Conservation (phyloP, 2,888 invertebrate species). For the Plusia festucae region DNA sequence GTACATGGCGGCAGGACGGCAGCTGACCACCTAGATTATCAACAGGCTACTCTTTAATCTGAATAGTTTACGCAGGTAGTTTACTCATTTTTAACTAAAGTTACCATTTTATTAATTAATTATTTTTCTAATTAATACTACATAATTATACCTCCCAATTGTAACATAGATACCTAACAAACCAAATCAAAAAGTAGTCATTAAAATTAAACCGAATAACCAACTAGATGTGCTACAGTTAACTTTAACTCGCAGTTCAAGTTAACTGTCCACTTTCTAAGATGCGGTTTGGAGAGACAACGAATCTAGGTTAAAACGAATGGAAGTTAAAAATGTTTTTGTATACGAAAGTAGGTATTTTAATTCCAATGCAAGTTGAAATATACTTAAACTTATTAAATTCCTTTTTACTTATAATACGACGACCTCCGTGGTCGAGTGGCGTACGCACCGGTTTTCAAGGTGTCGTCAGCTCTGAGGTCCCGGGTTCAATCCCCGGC, state of each 20-base stretch:
- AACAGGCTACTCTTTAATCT: too few species aligned
- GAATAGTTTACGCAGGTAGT: too few species aligned
- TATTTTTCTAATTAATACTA: neutral
- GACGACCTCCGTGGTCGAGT: too few species aligned
- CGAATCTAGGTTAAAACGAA: neutral
- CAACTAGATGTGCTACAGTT: neutral
- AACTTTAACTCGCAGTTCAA: too few species aligned
- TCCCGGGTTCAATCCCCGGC: too few species aligned
- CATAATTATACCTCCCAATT: neutral
- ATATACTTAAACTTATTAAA: neutral
- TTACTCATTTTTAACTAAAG: neutral
- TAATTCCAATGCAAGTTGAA: neutral
- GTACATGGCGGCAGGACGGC: too few species aligned
- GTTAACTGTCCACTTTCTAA: slow-evolving; percentile 4
- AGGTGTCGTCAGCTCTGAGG: too few species aligned
- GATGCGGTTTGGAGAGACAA: neutral
- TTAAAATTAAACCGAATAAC: neutral
- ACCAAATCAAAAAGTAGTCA: neutral
- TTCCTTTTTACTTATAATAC: neutral
- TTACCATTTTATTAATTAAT: neutral
- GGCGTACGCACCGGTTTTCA: too few species aligned
- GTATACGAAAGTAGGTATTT: neutral
- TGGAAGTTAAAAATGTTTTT: neutral
- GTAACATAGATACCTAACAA: neutral
- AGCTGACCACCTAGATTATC: too few species aligned